phyloP scores from a whole-genome alignment of 2,797 vertebrate genomes.

The Chiloscyllium punctatum region DNA sequence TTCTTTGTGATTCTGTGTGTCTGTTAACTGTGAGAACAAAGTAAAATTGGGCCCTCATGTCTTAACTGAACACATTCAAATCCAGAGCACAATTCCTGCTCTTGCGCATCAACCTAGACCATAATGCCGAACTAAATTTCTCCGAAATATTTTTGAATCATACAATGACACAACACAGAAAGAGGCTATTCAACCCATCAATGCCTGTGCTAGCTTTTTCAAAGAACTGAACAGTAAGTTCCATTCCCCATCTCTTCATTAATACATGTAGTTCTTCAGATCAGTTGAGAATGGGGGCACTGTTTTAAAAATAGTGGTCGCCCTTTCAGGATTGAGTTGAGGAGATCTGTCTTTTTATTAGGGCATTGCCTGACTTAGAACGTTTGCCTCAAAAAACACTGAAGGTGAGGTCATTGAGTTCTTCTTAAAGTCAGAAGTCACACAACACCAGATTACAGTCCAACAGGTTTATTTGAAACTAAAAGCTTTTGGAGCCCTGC shows the following conservation, averaged over 20 bases:
- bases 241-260: background rate
- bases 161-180: background rate
- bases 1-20: background rate
- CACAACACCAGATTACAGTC: no score
- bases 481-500: no score
- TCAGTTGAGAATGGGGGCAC: no score
- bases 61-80: background rate
- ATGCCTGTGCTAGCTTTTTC: background rate
- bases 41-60: background rate
- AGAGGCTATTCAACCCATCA: background rate
- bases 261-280: no score
- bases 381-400: no score
- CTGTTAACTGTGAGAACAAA: background rate
- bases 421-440: no score
- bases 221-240: background rate
- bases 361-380: no score
- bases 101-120: background rate
- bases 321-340: no score
- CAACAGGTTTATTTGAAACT: no score
- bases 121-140: background rate
- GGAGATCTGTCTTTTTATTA: no score
- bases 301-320: no score
- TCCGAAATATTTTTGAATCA: background rate
- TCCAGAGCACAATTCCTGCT: background rate
- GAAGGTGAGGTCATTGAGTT: no score